Conservation (phyloP, 2,888 invertebrate genomes). For the Capitulum mitella region DNA sequence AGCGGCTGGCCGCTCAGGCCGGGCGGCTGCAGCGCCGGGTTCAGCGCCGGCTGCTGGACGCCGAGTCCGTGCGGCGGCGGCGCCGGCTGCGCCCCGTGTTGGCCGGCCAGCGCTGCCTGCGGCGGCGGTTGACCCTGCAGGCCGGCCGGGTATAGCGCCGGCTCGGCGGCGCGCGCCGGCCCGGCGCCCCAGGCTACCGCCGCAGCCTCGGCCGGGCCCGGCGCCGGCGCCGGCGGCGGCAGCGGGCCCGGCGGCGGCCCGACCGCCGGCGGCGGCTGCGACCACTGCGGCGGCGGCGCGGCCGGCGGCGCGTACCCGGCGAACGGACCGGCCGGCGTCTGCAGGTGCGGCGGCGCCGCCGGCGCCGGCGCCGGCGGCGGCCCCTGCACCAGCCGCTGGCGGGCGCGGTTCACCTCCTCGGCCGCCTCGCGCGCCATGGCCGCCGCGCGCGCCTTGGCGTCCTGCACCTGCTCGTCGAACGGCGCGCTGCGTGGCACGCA, state of each 20-base stretch:
- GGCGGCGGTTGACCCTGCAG: not conserved
- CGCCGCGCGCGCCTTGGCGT: constrained; percentile 14
- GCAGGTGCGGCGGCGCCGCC: too few relatives aligned
- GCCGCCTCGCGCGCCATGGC: constrained; percentile 5
- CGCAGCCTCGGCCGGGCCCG: not conserved
- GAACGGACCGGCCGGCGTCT: not conserved
- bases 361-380: not conserved
- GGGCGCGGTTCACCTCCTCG: not conserved
- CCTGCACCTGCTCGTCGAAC: not conserved
- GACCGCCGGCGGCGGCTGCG: not conserved
- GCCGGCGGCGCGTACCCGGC: not conserved
- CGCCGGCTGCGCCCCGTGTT: too few relatives aligned
- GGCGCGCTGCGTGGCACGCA: not conserved
- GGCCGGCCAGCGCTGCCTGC: too few relatives aligned
- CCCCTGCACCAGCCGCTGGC: not conserved
- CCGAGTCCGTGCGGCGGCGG: not conserved
- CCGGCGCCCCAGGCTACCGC: not conserved
- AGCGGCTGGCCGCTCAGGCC: not conserved
- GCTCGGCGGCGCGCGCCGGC: not conserved
- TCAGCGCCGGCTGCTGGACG: not conserved
- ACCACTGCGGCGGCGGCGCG: not conserved
- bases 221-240: not conserved
- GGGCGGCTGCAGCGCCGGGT: too few relatives aligned
- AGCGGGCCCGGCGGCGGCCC: not conserved
- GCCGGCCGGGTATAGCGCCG: not conserved